Conservation (phyloP, 2,888 invertebrate genomes). For the Mayetiola destructor region DNA sequence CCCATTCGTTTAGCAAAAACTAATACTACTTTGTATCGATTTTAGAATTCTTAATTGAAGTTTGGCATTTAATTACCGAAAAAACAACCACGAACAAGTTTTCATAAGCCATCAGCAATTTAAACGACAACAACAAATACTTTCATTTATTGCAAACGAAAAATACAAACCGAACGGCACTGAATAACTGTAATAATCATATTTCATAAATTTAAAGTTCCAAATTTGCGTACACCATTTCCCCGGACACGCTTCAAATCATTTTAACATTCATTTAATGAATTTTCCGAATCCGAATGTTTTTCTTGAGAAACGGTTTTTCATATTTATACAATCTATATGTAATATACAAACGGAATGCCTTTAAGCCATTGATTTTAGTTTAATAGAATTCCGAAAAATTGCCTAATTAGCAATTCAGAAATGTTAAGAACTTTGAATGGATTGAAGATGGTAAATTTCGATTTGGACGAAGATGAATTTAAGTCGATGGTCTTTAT, state of each 20-base stretch:
- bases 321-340: no score
- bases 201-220: constrained; percentile 2
- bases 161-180: neutral
- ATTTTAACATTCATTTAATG: neutral
- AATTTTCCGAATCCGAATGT: neutral
- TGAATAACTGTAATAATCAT: neutral
- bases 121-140: neutral
- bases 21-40: constrained; percentile 6
- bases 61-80: constrained; percentile 9
- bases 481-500: no score
- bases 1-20: neutral
- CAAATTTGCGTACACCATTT: neutral
- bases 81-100: neutral
- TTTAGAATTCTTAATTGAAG: constrained; percentile 11
- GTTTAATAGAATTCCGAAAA: constrained; percentile 5
- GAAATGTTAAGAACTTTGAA: constrained; percentile 2
- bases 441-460: neutral
- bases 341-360: neutral
- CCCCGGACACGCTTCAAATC: neutral
- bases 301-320: neutral
- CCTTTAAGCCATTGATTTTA: constrained; percentile 10
- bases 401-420: constrained; percentile 8
- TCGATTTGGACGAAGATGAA: neutral
- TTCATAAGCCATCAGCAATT: constrained; percentile 1
- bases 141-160: neutral